These are phyloP conservation scores for Marasmarcha lunaedactyla DNA, from an alignment of 2,888 invertebrate species.

Conservation along the genomic window DNA sequence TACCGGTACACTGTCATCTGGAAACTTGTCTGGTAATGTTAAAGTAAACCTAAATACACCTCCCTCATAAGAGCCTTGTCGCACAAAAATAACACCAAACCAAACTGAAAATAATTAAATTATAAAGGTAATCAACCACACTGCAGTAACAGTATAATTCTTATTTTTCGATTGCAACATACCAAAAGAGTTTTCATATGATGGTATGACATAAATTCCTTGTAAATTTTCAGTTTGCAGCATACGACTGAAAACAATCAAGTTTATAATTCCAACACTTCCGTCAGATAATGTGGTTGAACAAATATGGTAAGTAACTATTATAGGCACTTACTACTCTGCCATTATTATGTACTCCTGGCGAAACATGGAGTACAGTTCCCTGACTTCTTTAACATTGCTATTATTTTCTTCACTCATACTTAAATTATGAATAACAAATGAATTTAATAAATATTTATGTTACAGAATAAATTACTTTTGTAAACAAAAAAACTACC, in stretches of 20 bases:
- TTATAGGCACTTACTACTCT: conserved; percentile 83
- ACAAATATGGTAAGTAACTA: no score
- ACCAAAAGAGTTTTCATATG: conserved; percentile 85
- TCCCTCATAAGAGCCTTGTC: conserved; percentile 89
- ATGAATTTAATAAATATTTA: neutral
- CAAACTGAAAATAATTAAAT: conserved; percentile 78
- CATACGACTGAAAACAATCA: conserved; percentile 77
- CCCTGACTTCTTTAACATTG: conserved; percentile 70
- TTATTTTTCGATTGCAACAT: conserved; percentile 33
- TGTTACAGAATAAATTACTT: neutral
- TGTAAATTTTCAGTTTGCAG: conserved; percentile 86
- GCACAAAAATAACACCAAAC: conserved; percentile 92
- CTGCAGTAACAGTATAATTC: conserved; percentile 2
- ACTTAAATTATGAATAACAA: conserved; percentile 7
- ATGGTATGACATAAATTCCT: conserved; percentile 94
- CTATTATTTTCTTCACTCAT: conserved; percentile 42
- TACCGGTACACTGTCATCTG: conserved; percentile 86
- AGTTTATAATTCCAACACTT: no score
- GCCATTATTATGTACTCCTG: conserved; percentile 92
- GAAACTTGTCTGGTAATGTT: conserved; percentile 88
- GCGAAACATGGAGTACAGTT: conserved; percentile 80
- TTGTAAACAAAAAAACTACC: neutral
- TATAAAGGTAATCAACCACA: no score
- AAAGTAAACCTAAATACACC: conserved; percentile 92
- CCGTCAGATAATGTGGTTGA: no score